These are phyloP conservation scores for Dromiciops gliroides DNA, from an alignment of 2,113 vertebrate species.

Conservation along the genomic window DNA sequence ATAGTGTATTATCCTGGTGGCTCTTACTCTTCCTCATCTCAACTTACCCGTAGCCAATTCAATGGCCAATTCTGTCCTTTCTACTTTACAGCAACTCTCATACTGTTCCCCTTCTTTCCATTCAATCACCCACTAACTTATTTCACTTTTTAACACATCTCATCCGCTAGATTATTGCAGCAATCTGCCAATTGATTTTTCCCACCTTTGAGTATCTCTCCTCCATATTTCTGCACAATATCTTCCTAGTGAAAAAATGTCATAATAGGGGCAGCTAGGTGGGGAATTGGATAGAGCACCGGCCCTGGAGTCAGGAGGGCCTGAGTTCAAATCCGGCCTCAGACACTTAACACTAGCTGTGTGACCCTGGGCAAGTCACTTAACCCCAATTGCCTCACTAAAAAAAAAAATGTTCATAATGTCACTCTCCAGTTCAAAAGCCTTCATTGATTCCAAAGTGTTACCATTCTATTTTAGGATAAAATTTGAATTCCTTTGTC, in stretches of 20 bases:
- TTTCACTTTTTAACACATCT: background rate
- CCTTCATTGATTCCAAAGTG: background rate
- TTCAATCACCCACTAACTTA: background rate
- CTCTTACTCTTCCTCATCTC: background rate
- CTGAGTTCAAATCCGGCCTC: no score
- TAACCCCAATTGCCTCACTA: no score
- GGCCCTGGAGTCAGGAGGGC: no score
- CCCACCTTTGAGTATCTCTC: background rate
- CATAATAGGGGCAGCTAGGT: no score
- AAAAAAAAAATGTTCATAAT: background rate
- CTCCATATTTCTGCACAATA: background rate
- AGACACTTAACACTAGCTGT: no score
- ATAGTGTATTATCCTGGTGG: no score
- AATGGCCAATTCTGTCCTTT: background rate
- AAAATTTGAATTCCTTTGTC: background rate
- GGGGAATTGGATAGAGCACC: no score
- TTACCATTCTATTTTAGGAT: background rate
- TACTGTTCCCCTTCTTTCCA: background rate
- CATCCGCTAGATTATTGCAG: background rate
- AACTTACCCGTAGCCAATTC: background rate
- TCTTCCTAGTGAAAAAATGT: background rate
- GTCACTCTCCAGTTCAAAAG: background rate
- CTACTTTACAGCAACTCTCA: background rate
- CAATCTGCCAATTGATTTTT: background rate
- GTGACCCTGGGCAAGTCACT: no score